Evolutionary conservation across 2,113 vertebrate species (phyloP), one percentile per base, ranked within the genome.

Genomic region (Chlamydotis undulata): DNA sequence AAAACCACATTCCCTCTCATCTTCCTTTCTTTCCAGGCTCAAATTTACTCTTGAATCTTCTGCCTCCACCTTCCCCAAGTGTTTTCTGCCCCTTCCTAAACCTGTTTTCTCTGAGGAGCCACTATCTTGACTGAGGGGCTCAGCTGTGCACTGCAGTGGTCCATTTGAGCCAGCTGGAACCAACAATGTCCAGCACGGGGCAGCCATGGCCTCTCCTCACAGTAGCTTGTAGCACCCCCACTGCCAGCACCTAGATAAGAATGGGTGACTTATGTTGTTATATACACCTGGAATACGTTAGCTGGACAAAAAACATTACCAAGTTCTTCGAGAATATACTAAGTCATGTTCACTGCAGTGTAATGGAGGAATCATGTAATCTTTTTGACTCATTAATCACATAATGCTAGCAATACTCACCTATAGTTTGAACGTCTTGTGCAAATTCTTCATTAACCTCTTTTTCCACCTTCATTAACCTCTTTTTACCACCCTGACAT

Each of bases 101-200:
- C 2, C 23, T 0, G 0, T 15, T 68, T 88, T 64, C 9, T 15
- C 10, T 0, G 1, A 13, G 29, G 2, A 2, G 1, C 7, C n/a
- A 5, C 1, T 0, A 2, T 2, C 5, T 22, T 53, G 25, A 1
- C 15, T 23, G 8, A 1, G 8, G 22, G 29, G 5, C 33, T 75
- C 15, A 52, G 14, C 19, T 1, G 0, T 55, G 43, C 3, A 10
- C 24, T 50, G 12, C 0, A 0, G 13, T 12, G 53, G 14, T 39
- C 0, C 0, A 6, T 2, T 33, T 47, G 67, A 89, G 5, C 11
- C 3, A 0, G 15, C 56, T 69, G 35, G 17, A 83, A 9, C 19
- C 0, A 0, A 9, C 22, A 52, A 11, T 33, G 55, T 56, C 52
- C 0, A 0, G 25, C 25, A 10, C 0, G 0, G 33, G 25, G 10